Evolutionary conservation across 1,140 invertebrate species (phyloP), one percentile per base, ranked within the genome.

Genomic region (Gryllus bimaculatus): DNA sequence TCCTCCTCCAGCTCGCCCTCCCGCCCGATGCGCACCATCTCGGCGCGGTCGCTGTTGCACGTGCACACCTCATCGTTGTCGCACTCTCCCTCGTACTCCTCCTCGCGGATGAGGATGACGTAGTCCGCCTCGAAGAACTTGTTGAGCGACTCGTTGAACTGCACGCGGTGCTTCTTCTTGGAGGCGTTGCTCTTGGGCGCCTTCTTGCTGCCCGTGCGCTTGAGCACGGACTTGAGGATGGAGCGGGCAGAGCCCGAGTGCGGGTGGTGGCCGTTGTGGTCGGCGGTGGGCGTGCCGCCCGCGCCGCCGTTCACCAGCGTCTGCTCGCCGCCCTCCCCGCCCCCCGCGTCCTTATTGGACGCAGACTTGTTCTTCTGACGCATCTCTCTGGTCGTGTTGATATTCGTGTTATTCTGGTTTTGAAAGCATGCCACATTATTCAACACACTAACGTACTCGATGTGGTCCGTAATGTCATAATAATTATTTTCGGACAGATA

Each of bases 121-220:
- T 95, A 95, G 86, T 95, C 93, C 4, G 93, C 93, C 79, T 95
- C 94, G 84, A 95, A 95, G 85, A 94, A 95, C 85, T 94, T 93
- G 86, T 95, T 95, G 26, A 92, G 89, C 81, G 92, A 93, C 86
- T 95, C 94, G 84, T 95, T 93, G 82, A 95, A 95, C 13, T 93
- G 90, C 0, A 95, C 94, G n/a, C 93, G 89, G 84, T 93, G 89
- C 83, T 93, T 93, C 78, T 87, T 87, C 48, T 83, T 83, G 8
- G 48, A 39, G 75, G 26, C 26, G 18, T 93, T 93, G 77, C 86
- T 87, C 47, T 83, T 83, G 74, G 84, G 84, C 0, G 81, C 78
- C 78, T 86, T 85, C 74, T 85, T 83, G 80, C 87, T 85, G 79
- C 83, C 75, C 78, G 80, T n/a, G 87, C 84, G 75, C 80, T 90